Evolutionary conservation across 2,113 vertebrate genomes (phyloP).

Genomic region (Poeciliopsis turrubarensis): DNA sequence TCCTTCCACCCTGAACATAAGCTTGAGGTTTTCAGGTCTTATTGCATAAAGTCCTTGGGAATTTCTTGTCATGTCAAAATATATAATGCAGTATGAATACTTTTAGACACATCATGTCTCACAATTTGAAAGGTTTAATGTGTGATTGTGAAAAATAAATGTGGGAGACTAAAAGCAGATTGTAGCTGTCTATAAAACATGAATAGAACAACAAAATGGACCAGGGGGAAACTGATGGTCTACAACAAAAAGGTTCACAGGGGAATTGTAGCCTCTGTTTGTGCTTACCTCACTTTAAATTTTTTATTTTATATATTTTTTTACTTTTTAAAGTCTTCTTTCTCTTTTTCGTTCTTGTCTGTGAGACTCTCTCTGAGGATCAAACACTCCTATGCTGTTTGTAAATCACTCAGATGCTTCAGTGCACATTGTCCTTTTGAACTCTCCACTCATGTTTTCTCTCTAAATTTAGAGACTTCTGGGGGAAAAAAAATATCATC

Average conservation of each 20-base stretch:
- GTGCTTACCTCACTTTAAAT: not conserved
- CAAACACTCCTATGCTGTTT: slow-evolving; percentile 10
- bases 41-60: no score
- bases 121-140: not conserved
- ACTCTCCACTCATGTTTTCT: not conserved
- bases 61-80: not conserved
- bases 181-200: not conserved
- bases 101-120: no score
- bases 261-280: not conserved
- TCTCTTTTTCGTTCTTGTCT: slow-evolving; percentile 1
- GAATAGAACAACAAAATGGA: not conserved
- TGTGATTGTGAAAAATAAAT: not conserved
- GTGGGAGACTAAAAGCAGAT: not conserved
- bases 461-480: slow-evolving; percentile 19
- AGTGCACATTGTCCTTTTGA: slow-evolving; percentile 25
- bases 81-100: not conserved
- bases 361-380: slow-evolving; percentile 1
- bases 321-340: not conserved
- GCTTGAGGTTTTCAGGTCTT: no score
- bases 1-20: no score
- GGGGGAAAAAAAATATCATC: not conserved
- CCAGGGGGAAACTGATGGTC: not conserved
- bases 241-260: not conserved
- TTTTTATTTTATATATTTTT: not conserved
- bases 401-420: slow-evolving; percentile 23